Base-by-base conservation (phyloP, 1,140 invertebrate genomes). In the Orius insidiosus region DNA sequence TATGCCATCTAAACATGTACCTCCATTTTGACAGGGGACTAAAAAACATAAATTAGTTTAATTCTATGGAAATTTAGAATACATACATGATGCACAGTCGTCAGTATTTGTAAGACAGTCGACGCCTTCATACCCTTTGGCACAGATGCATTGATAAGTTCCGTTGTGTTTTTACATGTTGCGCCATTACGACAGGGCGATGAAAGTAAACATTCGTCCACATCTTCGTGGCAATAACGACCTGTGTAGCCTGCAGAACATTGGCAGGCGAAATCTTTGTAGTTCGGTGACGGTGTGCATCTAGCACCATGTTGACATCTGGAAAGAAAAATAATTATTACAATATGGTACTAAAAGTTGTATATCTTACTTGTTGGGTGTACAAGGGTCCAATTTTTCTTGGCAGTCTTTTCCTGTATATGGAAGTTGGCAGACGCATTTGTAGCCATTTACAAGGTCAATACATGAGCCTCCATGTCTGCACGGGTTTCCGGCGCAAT, bases 61-160 rank as follows among this genome's bases (percentile, higher is more conserved):
- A 44, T 45, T 35, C 11, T 38, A 35, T 46, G 11, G 15, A 32
- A 15, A 45, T 37, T 5, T 45, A 5, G n/a, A 36, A 36, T n/a
- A 36, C 35, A 36, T 60, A 80, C 80, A 86, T n/a, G 77, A 77
- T 49, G 84, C 85, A 58, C 88, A 94, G 54, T 93, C 87, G 57
- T 94, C 88, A 1, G 86, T 93, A 58, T 96, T 95, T 33, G 81
- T 78, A 10, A 85, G 77, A 60, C 92, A 97, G 57, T 92, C 83
- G 13, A 78, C 68, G 7, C 93, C 93, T 60, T 88, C 85, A 61
- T 93, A 97, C 0, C 93, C 93, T 48, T 80, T 74, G 0, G 84
- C 79, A 60, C 89, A 95, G 0, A 80, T 63, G 52, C 89, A 95
- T 0, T 78, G 74, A 59, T 93, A 93, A 0, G 80, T 82, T 1